Evolutionary conservation across 2,888 invertebrate species (phyloP), one percentile per base, ranked within the genome.

Genomic region (Acleris holmiana): DNA sequence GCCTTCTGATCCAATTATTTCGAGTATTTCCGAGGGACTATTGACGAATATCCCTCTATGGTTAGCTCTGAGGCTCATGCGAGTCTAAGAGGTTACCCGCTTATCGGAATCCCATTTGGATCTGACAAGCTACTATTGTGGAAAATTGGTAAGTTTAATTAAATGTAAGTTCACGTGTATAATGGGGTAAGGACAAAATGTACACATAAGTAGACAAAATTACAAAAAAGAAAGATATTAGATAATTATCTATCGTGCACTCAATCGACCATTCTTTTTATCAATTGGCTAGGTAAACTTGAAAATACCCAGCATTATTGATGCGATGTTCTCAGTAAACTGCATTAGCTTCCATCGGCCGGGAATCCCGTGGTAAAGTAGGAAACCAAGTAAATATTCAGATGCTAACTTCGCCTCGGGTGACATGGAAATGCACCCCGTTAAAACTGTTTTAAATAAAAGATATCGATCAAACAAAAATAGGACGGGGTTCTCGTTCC

Each of bases 1-100:
- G 65, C 56, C 63, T 67, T 65, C 68, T 58, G 69, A 71, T 71
- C 71, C 70, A 73, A 72, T 73, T 74, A 74, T 73, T 63, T 67
- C 48, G 66, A 69, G 69, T 66, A 72, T 69, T 71, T 70, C 73
- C 66, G 64, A 68, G 70, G 67, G 70, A 69, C 71, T 67, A 69
- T 70, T 66, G 70, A 67, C 67, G 67, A 68, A 68, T 69, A 66
- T 60, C 49, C 55, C 61, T 57, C 47, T 46, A 61, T 56, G 61
- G 55, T 61, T 61, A 46, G 61, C 61, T 54, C 55, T 46, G 63
- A 62, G 47, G 55, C 59, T 59, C 63, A 35, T 21, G 51, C 56
- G 67, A 63, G 40, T 54, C 23, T 54, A 29, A 55, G 63, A 55
- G 67, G 63, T 41, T 50, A 63, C 56, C 67, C 63, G 50, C 47